A percentile compares a stretch with the other conserved stretches of the same genome.
Evolutionary conservation across 2,888 invertebrate species (phyloP).

Genomic region (Limnephilus marmoratus): DNA sequence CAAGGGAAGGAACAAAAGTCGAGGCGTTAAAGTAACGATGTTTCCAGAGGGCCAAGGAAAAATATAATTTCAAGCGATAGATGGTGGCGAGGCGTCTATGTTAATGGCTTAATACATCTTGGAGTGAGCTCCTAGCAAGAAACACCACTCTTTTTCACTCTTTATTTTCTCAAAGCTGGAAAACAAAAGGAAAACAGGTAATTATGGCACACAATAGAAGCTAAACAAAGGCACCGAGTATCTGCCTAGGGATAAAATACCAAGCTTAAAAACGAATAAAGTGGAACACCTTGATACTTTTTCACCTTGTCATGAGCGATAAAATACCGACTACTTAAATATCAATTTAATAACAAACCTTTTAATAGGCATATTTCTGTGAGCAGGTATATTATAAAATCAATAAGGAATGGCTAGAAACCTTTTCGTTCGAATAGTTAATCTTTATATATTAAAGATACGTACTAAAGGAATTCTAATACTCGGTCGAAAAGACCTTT

Average conservation of each 20-base stretch:
- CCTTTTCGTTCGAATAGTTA: not conserved
- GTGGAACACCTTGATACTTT: not conserved
- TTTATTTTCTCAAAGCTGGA: conserved; percentile 16
- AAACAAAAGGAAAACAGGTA: conserved; percentile 44
- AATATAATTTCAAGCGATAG: conserved; percentile 41
- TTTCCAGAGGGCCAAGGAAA: not conserved
- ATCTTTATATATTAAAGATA: conserved; percentile 11
- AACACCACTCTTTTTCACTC: not conserved
- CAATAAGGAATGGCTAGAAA: not conserved
- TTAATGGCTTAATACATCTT: conserved; percentile 50
- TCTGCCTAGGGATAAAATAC: not conserved
- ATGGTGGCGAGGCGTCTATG: conserved; percentile 30
- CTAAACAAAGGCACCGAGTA: conserved; percentile 44
- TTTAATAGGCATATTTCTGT: not conserved
- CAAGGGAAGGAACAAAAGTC: conserved; percentile 14
- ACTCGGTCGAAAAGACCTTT: not conserved
- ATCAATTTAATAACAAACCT: not conserved
- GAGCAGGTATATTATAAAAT: not conserved
- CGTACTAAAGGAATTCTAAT: not conserved
- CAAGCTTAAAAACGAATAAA: not conserved
- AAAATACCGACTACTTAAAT: not conserved
- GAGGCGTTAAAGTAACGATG: not conserved
- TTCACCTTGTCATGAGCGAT: not conserved
- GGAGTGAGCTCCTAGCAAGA: not conserved
- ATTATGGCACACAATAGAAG: conserved; percentile 43